Evolutionary conservation across 1,140 invertebrate species (phyloP), one percentile per base, ranked within the genome.

Genomic region (Calosoma granatense): DNA sequence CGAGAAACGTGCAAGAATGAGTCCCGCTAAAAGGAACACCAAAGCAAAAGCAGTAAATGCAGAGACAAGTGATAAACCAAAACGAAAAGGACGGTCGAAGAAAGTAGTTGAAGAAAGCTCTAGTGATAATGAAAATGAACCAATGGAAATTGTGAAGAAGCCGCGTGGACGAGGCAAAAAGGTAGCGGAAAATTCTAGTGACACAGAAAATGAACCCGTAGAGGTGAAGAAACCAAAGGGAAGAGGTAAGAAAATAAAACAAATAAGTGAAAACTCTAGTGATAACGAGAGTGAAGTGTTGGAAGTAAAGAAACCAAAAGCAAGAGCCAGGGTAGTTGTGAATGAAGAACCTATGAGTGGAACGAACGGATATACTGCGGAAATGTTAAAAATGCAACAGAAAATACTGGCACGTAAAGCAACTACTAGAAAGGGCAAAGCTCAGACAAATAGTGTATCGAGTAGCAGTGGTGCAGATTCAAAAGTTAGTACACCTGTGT

Each of bases 361-460:
- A 12, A 19, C n/a, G n/a, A 22, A 14, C 17, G 60, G 60, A 17
- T 62, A 58, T 39, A 65, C 60, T 22, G 59, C 57, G 12, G 62
- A 63, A 43, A 66, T 65, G 65, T 55, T 55, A 15, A 60, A 63
- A 59, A 59, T 65, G 17, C 21, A 59, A 20, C 47, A 41, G 22
- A 60, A 62, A 58, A 58, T 21, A 53, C 2, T 52, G 53, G 22
- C 23, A 51, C 26, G 15, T 20, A 23, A 58, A 58, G 22, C 30
- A 23, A 17, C 51, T 30, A n/a, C n/a, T 51, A 53, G 52, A 15
- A 14, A 58, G 39, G 21, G 22, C 30, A 12, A 59, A 36, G 21
- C n/a, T n/a, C n/a, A 56, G 43, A 51, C 55, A 56, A 14, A 51
- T 22, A 22, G 14, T 51, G 26, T 36, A 36, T n/a, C n/a, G n/a